A percentile compares a stretch with the other conserved stretches of the same genome.
These are phyloP conservation scores for Heliothis subflexa DNA, from an alignment of 1,140 invertebrate genomes.

Conservation along the genomic window DNA sequence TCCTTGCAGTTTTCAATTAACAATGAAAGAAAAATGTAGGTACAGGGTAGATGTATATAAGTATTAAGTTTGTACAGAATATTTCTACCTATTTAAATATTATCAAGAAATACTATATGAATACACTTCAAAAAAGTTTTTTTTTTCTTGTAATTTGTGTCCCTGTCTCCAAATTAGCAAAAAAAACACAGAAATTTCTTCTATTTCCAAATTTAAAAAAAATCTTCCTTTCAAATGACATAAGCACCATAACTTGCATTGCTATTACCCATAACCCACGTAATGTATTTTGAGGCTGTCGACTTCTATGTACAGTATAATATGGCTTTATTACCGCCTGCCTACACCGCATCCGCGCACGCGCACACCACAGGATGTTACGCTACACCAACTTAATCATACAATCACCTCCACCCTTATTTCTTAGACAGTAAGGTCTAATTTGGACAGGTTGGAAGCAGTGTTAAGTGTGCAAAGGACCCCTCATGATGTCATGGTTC, in stretches of 20 bases:
- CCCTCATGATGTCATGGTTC: constrained; percentile 42
- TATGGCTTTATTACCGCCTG: constrained; percentile 68
- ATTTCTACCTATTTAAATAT: no score
- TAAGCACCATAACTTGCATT: not conserved
- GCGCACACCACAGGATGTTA: constrained; percentile 73
- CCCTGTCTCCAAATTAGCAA: not conserved
- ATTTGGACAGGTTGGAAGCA: not conserved
- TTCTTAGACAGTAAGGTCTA: not conserved
- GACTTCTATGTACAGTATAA: constrained; percentile 40
- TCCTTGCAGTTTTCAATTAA: no score
- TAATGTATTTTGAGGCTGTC: constrained; percentile 53
- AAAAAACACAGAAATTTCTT: not conserved
- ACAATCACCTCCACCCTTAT: not conserved
- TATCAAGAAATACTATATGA: no score
- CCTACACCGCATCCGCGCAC: constrained; percentile 74
- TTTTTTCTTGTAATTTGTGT: not conserved
- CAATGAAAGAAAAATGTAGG: no score
- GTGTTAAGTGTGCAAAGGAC: not conserved
- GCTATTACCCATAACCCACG: not conserved
- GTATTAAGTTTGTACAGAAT: no score
- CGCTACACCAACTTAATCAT: constrained; percentile 10
- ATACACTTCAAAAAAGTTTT: no score
- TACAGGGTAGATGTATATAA: no score
- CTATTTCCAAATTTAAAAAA: not conserved
- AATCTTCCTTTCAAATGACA: not conserved